Percentiles rank a stretch among this genome's conserved stretches.
These are phyloP conservation scores for Paedocypris micromegethes DNA, from an alignment of 2,797 vertebrate genomes.

Conservation along the genomic window DNA sequence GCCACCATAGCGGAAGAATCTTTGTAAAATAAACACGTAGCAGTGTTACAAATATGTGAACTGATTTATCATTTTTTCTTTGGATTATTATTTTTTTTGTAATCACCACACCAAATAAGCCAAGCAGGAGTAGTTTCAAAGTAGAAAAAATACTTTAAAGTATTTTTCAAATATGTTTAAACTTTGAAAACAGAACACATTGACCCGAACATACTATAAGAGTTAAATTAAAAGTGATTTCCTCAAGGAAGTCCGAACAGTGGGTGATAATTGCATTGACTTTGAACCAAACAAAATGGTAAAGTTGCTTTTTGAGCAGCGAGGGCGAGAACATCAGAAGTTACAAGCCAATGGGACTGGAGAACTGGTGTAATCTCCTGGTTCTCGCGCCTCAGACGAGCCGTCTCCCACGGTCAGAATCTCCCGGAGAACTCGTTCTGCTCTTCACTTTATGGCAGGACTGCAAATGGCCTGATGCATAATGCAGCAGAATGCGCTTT, in stretches of 20 bases:
- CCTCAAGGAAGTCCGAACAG: conserved; percentile 22
- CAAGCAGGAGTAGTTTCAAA: too few species aligned
- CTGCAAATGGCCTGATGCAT: conserved; percentile 18
- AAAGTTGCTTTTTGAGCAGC: conserved; percentile 29
- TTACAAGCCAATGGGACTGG: conserved; percentile 32
- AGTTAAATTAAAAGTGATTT: conserved; percentile 36
- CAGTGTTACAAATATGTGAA: too few species aligned
- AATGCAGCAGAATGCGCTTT: not conserved
- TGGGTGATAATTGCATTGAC: conserved; percentile 42
- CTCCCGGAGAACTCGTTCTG: not conserved
- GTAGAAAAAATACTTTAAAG: too few species aligned
- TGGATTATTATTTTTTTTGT: too few species aligned
- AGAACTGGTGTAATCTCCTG: conserved; percentile 21
- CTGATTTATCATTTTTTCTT: too few species aligned
- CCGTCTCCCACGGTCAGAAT: conserved; percentile 6
- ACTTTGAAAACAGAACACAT: too few species aligned
- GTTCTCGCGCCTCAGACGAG: conserved; percentile 11
- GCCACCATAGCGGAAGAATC: too few species aligned
- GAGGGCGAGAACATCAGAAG: conserved; percentile 12
- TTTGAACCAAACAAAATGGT: conserved; percentile 43
- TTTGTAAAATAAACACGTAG: too few species aligned
- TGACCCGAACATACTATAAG: too few species aligned
- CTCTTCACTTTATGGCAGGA: conserved; percentile 13
- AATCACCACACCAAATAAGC: too few species aligned
- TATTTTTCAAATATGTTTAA: too few species aligned